Evolutionary conservation across 2,888 invertebrate genomes (phyloP), one percentile per base, ranked within the genome.

Genomic region (Aphrophora alni): DNA sequence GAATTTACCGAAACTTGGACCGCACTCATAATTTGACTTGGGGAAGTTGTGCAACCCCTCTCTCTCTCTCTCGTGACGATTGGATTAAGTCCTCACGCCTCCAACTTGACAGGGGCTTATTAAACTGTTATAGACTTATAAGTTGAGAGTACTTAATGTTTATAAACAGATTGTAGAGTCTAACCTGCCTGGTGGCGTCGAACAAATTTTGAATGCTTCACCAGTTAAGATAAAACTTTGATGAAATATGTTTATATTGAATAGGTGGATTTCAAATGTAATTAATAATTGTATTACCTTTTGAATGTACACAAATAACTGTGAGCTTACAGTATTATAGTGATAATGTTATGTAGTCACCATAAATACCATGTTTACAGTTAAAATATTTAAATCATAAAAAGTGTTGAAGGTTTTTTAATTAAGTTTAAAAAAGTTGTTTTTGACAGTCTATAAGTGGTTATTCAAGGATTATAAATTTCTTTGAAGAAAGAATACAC

Each of bases 71-170:
- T 12, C 10, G 59, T 59, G 59, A 59, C 21, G 5, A 59, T 59
- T 59, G 59, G 59, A 59, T 59, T 59, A 59, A 59, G 59, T 59
- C 21, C 10, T 59, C 59, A 21, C 59, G n/a, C 59, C 21, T 59
- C 59, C 21, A 59, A 59, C 59, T 59, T 59, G 59, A 59, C 59
- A 21, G 59, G 5, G 59, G 59, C 59, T 59, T 59, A 59, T 59
- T 59, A 59, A 59, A 59, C 59, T 59, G 59, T 59, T 59, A 59
- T 59, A 59, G 59, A 59, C 59, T 59, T 59, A 59, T 59, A 59
- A 59, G 59, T 59, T 59, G 59, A 5, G 59, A 5, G n/a, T 59
- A 59, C 59, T 59, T 59, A 59, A 59, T 59, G 59, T 59, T 59
- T 59, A 59, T 59, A 59, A 59, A 59, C 59, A 59, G 59, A 59